Conservation (phyloP, 2,113 vertebrate species). For the Rallus limicola region DNA sequence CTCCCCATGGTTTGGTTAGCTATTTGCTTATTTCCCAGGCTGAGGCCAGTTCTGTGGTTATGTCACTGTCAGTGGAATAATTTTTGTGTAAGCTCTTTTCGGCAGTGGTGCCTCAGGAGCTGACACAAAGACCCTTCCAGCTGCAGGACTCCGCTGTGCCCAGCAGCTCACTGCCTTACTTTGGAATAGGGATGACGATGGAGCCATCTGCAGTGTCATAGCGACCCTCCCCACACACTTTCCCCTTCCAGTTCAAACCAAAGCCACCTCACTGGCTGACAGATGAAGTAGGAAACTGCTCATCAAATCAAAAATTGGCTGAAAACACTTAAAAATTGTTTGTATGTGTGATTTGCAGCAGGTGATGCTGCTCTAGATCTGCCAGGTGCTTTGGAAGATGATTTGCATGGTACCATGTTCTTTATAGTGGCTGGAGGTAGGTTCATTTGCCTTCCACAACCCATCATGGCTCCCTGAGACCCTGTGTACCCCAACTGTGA, state of each 20-base stretch:
- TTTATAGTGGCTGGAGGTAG: background rate
- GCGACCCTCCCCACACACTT: background rate
- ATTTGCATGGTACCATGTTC: background rate
- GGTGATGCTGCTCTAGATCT: background rate
- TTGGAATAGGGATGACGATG: background rate
- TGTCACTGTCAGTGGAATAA: background rate
- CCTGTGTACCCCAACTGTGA: accelerated
- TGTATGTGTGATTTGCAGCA: background rate
- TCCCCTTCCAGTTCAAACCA: background rate
- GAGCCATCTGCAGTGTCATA: background rate
- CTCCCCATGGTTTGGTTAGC: background rate
- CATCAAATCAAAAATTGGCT: background rate
- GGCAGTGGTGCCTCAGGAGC: accelerated
- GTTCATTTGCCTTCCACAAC: background rate
- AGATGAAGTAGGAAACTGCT: background rate
- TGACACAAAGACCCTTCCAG: background rate
- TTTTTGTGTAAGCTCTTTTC: background rate
- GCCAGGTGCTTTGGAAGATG: background rate
- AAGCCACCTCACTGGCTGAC: background rate
- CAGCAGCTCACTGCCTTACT: background rate
- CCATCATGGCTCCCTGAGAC: background rate
- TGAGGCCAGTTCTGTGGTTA: accelerated
- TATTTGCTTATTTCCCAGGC: background rate
- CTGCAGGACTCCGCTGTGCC: background rate
- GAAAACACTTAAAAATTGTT: background rate